These are phyloP conservation scores for Melanerpes formicivorus DNA, from an alignment of 2,113 vertebrate genomes.

Conservation along the genomic window DNA sequence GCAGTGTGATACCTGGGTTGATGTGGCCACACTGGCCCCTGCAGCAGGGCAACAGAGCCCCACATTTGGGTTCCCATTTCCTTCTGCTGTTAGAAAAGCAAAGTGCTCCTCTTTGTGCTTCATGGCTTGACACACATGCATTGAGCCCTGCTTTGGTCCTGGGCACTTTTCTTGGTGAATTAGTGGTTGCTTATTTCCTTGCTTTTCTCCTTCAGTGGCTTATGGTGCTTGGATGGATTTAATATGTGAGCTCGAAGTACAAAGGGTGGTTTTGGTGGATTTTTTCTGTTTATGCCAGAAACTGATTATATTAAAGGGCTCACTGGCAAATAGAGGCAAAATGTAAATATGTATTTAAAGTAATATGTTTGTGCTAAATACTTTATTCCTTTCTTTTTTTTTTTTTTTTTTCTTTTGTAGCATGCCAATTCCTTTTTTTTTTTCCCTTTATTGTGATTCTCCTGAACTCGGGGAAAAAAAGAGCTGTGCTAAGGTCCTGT, in stretches of 20 bases:
- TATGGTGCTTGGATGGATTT: background rate
- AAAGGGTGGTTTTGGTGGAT: background rate
- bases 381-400: background rate
- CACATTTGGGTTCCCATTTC: background rate
- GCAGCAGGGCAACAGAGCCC: background rate
- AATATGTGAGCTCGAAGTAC: background rate
- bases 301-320: background rate
- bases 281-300: background rate
- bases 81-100: background rate
- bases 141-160: background rate
- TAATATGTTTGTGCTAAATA: background rate
- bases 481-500: background rate
- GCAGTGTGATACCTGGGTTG: background rate
- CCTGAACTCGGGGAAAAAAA: background rate
- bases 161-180: background rate
- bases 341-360: background rate
- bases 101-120: background rate
- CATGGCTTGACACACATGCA: background rate
- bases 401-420: background rate
- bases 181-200: conserved; percentile 18
- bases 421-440: background rate
- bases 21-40: background rate
- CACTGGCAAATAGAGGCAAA: background rate
- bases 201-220: background rate
- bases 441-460: background rate